phyloP scores from a whole-genome alignment of 2,888 invertebrate genomes.

The Acleris cristana region DNA sequence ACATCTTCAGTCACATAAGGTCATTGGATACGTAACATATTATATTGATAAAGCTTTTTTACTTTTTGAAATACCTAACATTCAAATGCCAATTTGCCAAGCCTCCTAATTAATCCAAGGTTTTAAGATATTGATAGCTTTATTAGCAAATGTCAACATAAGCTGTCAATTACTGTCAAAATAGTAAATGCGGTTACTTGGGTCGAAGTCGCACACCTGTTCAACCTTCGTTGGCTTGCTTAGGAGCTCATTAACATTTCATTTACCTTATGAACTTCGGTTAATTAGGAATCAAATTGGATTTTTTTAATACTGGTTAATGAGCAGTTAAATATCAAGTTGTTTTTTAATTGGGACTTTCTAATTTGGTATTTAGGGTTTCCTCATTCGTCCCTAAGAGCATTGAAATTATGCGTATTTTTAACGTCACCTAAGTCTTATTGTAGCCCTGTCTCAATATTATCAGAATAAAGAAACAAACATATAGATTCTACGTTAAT shows the following conservation, averaged over 20 bases:
- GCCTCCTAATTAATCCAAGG: slow-evolving; percentile 16
- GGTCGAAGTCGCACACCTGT: slow-evolving; percentile 26
- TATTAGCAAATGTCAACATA: slow-evolving; percentile 26
- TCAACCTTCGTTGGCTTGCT: slow-evolving; percentile 30
- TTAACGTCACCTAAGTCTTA: too few relatives aligned
- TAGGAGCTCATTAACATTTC: slow-evolving; percentile 23
- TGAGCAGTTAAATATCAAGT: neutral
- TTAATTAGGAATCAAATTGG: slow-evolving; percentile 27
- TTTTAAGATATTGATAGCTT: slow-evolving; percentile 24
- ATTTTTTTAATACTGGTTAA: slow-evolving; percentile 16
- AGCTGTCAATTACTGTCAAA: slow-evolving; percentile 32
- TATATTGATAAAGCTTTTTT: neutral
- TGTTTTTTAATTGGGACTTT: too few relatives aligned
- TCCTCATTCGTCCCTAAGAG: too few relatives aligned
- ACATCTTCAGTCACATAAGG: too few relatives aligned
- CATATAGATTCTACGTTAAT: too few relatives aligned
- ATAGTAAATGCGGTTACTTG: slow-evolving; percentile 18
- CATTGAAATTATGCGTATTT: too few relatives aligned
- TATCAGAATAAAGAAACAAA: too few relatives aligned
- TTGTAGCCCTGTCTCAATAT: too few relatives aligned
- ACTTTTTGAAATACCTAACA: slow-evolving; percentile 3
- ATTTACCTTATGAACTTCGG: slow-evolving; percentile 15
- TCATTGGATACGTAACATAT: too few relatives aligned
- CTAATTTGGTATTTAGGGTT: too few relatives aligned
- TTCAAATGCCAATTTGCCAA: slow-evolving; percentile 8